Conservation (phyloP, 2,797 vertebrate genomes). For the Bradypodion ventrale region DNA sequence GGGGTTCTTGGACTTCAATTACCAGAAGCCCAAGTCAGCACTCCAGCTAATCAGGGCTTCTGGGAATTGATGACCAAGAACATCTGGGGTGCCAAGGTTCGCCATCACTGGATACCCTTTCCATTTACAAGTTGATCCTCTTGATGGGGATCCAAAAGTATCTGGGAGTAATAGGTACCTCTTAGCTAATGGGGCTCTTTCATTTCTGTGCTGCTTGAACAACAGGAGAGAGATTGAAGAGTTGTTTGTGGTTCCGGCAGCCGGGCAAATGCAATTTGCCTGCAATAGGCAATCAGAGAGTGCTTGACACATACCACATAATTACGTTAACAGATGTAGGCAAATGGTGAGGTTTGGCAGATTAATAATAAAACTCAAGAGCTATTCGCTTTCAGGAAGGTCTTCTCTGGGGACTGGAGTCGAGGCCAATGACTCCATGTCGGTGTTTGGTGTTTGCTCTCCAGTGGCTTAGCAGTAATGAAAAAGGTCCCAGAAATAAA, state of each 20-base stretch:
- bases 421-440: background rate
- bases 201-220: background rate
- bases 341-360: background rate
- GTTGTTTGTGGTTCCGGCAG: slow-evolving; percentile 2
- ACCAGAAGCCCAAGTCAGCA: too few relatives aligned
- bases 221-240: slow-evolving; percentile 8
- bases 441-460: too few relatives aligned
- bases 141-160: background rate
- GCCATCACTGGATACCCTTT: too few relatives aligned
- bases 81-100: too few relatives aligned
- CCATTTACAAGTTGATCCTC: too few relatives aligned
- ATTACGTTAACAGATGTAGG: slow-evolving; percentile 20
- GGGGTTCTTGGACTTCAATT: too few relatives aligned
- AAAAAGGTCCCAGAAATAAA: too few relatives aligned
- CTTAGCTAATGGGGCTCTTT: slow-evolving; percentile 19
- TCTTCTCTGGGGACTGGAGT: background rate
- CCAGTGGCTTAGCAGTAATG: too few relatives aligned
- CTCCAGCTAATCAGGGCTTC: too few relatives aligned
- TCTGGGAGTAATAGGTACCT: background rate
- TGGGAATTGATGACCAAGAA: too few relatives aligned
- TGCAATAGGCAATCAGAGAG: slow-evolving; percentile 21
- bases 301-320: slow-evolving; percentile 27
- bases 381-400: background rate
- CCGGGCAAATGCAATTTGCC: slow-evolving; percentile 3
- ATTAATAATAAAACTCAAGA: background rate